Evolutionary conservation across 1,140 invertebrate genomes (phyloP), one percentile per base, ranked within the genome.

Genomic region (Sminthurinus signatus): DNA sequence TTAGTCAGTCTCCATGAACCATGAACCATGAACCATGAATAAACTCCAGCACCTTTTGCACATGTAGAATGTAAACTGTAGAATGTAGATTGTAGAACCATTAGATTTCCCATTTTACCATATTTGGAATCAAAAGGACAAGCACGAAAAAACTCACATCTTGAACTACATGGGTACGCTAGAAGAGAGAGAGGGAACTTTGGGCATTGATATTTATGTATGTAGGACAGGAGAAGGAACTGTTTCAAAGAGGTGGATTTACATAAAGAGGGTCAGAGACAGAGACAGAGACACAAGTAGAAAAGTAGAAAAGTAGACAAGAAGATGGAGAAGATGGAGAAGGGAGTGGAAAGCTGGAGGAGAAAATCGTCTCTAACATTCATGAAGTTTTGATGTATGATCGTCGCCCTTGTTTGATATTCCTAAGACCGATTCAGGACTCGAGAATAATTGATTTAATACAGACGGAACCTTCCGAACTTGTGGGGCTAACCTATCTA

Each of bases 371-470:
- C 29, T 36, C 31, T 15, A 27, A 52, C 27, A 52, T 52, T 52
- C 50, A 52, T 52, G 39, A 52, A 56, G 51, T 62, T 62, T 62
- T 62, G 61, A 62, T 55, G 52, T 54, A 62, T 56, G 61, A 62
- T 56, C 28, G 23, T 46, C 39, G 21, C 32, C 42, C 52, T 54
- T 62, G 43, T 46, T 62, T 62, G 61, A 55, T 56, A 62, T 56
- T 62, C 61, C 51, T n/a, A 23, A 46, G 39, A 52, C 52, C 61
- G 61, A 62, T 62, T 62, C 61, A 32, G 25, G 42, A 62, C 61
- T 62, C 52, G 43, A 62, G 61, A 62, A 62, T 62, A 62, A 62
- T 62, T 62, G 61, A 62, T 62, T 62, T 36, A 43, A 62, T 62
- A 55, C 52, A 39, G 51, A 62, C 48, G 50, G 48, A 44, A 32